Percentiles rank a stretch among this genome's conserved stretches.
Conservation (phyloP, 2,797 vertebrate genomes). For the Myotis vivesi region DNA sequence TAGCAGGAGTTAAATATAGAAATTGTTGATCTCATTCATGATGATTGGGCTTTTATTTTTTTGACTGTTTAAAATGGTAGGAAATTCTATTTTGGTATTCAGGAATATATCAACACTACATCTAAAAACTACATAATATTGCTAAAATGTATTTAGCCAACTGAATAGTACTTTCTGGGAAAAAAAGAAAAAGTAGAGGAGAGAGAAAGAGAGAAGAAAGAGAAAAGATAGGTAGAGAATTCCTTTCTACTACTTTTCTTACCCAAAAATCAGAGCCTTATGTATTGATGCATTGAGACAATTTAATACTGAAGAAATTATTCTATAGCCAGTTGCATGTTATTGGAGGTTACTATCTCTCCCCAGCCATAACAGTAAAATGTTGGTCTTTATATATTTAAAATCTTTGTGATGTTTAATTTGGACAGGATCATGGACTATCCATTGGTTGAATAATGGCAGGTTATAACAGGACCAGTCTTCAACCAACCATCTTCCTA, state of each 20-base stretch:
- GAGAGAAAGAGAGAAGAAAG: not conserved
- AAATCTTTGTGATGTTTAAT: conserved; percentile 16
- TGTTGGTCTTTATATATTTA: not conserved
- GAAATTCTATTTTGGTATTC: not conserved
- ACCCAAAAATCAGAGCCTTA: not conserved
- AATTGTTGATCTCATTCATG: not conserved
- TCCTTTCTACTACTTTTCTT: not conserved
- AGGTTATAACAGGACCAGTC: conserved; percentile 6
- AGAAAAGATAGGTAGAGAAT: not conserved
- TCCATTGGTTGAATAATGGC: conserved; percentile 1
- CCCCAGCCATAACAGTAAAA: not conserved
- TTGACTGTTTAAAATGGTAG: not conserved
- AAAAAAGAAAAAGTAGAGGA: not conserved
- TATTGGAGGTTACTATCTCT: not conserved
- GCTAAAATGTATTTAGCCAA: not conserved
- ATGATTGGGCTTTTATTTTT: not conserved
- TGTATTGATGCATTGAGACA: not conserved
- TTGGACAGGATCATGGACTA: not conserved
- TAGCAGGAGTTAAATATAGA: not conserved
- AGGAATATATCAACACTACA: not conserved
- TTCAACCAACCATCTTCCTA: conserved; percentile 26
- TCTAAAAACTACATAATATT: not conserved
- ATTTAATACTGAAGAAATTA: not conserved
- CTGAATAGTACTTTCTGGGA: not conserved
- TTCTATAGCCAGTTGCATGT: not conserved